A percentile compares a stretch with the other conserved stretches of the same genome.
Conservation (phyloP, 2,113 vertebrate genomes). For the Anoplopoma fimbria region DNA sequence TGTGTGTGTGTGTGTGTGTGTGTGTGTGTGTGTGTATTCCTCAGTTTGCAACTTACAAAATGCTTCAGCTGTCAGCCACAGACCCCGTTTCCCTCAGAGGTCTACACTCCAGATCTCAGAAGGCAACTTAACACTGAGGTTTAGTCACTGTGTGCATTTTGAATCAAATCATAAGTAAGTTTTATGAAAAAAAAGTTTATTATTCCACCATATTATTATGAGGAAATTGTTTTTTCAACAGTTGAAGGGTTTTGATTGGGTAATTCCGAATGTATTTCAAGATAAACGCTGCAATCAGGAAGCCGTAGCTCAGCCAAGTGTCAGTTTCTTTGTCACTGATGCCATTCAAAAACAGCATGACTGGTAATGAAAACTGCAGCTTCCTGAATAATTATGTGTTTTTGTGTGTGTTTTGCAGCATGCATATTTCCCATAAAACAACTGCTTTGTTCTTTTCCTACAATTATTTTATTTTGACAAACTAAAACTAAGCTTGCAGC, state of each 20-base stretch:
- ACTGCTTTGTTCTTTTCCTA: constrained; percentile 8
- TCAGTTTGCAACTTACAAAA: constrained; percentile 46
- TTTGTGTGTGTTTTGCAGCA: neutral
- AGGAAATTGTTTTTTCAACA: constrained; percentile 23
- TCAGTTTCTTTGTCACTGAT: constrained; percentile 10
- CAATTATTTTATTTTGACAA: constrained; percentile 3
- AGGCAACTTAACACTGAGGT: constrained; percentile 1
- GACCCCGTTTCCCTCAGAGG: constrained; percentile 36
- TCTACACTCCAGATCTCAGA: constrained; percentile 15
- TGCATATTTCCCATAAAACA: neutral
- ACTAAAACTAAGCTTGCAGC: constrained; percentile 4
- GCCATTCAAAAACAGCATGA: constrained; percentile 17
- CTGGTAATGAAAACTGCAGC: constrained; percentile 13
- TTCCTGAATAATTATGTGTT: constrained; percentile 23
- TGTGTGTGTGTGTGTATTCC: constrained; percentile 32
- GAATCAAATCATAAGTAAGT: constrained; percentile 16
- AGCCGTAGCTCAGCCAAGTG: neutral
- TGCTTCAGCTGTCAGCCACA: constrained; percentile 60
- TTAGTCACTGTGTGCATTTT: neutral
- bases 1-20: constrained; percentile 4
- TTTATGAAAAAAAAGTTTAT: neutral
- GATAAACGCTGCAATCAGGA: constrained; percentile 45
- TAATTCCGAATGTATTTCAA: constrained; percentile 27
- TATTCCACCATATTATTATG: neutral
- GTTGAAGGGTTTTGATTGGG: constrained; percentile 42